Evolutionary conservation across 2,888 invertebrate species (phyloP), one percentile per base, ranked within the genome.

Genomic region (Drosophila paracracens): DNA sequence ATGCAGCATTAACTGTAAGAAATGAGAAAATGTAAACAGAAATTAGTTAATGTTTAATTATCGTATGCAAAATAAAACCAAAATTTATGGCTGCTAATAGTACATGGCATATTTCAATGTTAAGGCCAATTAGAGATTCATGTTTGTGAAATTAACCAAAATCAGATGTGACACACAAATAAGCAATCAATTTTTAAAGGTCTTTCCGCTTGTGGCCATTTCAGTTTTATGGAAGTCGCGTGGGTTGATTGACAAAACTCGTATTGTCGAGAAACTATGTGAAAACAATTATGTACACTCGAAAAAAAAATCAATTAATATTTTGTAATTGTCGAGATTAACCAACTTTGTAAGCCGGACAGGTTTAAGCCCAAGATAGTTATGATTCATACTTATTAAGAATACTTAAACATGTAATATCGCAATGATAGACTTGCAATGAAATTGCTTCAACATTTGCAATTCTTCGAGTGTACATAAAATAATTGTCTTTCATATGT

Each of bases 1-100:
- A 84, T 58, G 83, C 85, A 79, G 88, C 88, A 90, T 88, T 89
- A 79, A 88, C 85, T 85, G 77, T 66, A 83, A 83, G 13, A 25
- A 63, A 62, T 35, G 33, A 46, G 31, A 61, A 35, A 71, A 43
- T 54, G 48, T 40, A 3, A 25, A 64, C 59, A 70, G 33, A 43
- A 71, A 61, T 81, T 83, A 81, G 25, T 70, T 13, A 61, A 40
- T 50, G 56, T 10, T n/a, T 27, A 51, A 18, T 73, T 16, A 29
- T 51, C 10, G 18, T 40, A 51, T 56, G 76, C 21, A 46, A 35
- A 53, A 10, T 5, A 68, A 65, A 36, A 11, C 11, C 16, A 57
- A 40, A 40, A 66, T 70, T 58, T 69, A 74, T 74, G 57, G 46
- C 38, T 54, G 50, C 31, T 59, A 66, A 70, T 59, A 69, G 66